A percentile compares a stretch with the other conserved stretches of the same genome.
These are phyloP conservation scores for Amphipoea oculea DNA, from an alignment of 2,888 invertebrate species.

Conservation along the genomic window DNA sequence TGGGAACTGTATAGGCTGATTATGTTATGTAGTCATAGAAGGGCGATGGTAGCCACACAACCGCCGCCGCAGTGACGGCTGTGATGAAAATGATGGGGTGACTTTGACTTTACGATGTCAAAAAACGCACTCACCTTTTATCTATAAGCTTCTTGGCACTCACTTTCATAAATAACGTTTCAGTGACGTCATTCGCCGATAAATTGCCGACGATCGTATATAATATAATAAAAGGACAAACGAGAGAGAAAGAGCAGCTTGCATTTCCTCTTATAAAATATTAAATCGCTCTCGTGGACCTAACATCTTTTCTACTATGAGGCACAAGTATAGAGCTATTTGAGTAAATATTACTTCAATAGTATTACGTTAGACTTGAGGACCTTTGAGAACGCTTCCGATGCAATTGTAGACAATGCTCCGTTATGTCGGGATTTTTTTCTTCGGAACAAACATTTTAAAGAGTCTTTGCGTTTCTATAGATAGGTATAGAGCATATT, in stretches of 20 bases:
- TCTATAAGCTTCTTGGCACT: no score
- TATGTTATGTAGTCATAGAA: no score
- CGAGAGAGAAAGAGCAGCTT: neutral
- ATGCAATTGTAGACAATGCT: constrained; percentile 2
- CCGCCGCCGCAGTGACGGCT: neutral
- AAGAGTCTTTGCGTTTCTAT: neutral
- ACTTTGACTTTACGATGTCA: neutral
- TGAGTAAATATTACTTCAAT: constrained; percentile 7
- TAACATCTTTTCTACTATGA: neutral
- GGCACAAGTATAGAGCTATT: constrained; percentile 4
- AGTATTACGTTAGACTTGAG: neutral
- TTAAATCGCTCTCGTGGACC: neutral
- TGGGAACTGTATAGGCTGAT: no score
- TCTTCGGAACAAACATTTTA: neutral
- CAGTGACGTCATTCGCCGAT: neutral
- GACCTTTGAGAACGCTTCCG: neutral
- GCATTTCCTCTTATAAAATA: neutral
- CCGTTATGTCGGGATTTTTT: neutral
- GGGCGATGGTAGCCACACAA: neutral
- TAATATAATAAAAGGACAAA: neutral
- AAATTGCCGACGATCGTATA: neutral
- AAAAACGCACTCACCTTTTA: neutral
- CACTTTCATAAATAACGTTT: neutral
- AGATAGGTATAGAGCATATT: neutral
- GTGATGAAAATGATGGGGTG: neutral